Percentiles rank a stretch among this genome's conserved stretches.
These are phyloP conservation scores for Pseudopipra pipra DNA, from an alignment of 2,113 vertebrate genomes.

Conservation along the genomic window DNA sequence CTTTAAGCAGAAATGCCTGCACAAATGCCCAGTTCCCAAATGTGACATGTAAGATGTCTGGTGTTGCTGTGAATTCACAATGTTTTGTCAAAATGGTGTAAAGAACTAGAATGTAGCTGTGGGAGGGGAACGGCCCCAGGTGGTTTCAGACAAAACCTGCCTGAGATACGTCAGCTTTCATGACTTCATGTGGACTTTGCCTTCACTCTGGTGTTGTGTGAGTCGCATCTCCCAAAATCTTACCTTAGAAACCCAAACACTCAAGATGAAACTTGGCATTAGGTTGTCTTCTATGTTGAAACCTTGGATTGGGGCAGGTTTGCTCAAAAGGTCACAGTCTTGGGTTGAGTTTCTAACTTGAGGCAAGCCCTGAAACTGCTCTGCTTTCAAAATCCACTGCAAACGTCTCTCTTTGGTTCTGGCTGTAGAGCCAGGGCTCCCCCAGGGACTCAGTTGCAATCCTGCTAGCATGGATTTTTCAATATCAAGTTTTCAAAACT, in stretches of 20 bases:
- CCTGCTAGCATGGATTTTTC: neutral
- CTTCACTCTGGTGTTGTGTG: neutral
- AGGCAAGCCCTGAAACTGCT: neutral
- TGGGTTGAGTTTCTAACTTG: neutral
- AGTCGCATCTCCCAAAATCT: neutral
- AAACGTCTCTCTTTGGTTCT: neutral
- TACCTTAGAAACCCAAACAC: neutral
- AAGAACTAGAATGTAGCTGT: neutral
- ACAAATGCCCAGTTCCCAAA: neutral
- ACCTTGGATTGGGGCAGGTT: neutral
- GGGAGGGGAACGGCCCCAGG: neutral
- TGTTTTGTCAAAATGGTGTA: neutral
- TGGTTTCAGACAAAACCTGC: neutral
- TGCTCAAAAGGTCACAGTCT: neutral
- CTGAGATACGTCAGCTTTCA: neutral
- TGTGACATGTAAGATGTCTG: neutral
- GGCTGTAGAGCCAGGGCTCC: neutral
- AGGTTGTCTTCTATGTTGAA: neutral
- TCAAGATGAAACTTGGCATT: neutral
- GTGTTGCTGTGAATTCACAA: neutral
- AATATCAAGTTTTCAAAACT: conserved; percentile 12
- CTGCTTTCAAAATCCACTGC: conserved; percentile 14
- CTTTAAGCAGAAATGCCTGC: neutral
- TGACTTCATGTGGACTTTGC: neutral
- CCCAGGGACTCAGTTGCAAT: neutral